Conservation (phyloP, 64 coral and sea anemone species). For the Hydrozoanthus tunicans region DNA sequence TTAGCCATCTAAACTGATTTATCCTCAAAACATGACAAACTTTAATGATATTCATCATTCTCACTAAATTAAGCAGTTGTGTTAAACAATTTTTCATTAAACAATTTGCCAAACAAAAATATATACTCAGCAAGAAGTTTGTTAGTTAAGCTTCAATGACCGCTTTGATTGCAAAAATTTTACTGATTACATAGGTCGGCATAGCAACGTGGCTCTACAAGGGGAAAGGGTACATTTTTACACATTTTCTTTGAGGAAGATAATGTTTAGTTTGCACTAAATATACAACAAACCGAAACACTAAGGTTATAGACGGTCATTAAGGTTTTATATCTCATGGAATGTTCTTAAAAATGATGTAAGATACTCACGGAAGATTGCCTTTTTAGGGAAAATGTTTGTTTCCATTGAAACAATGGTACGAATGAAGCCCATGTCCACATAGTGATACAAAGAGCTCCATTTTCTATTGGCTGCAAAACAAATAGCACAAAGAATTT, state of each 20-base stretch:
- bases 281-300: neutral
- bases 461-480: conserved; percentile 66
- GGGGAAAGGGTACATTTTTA: no score
- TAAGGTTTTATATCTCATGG: neutral
- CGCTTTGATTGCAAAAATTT: no score
- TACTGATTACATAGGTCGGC: no score
- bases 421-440: conserved; percentile 78
- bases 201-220: no score
- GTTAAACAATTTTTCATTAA: neutral
- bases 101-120: neutral
- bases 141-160: no score
- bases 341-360: neutral
- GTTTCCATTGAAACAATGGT: conserved; percentile 54
- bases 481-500: neutral
- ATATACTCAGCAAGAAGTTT: no score
- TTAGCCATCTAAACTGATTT: neutral
- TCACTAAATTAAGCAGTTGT: neutral
- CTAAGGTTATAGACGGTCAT: neutral
- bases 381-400: conserved; percentile 45
- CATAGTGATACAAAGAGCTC: conserved; percentile 49
- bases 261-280: neutral
- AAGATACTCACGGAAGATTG: conserved; percentile 82
- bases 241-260: no score
- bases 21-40: neutral
- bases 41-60: neutral